Conservation (phyloP, 1,140 invertebrate genomes). For the Pseudomyrmex dendroicus region DNA sequence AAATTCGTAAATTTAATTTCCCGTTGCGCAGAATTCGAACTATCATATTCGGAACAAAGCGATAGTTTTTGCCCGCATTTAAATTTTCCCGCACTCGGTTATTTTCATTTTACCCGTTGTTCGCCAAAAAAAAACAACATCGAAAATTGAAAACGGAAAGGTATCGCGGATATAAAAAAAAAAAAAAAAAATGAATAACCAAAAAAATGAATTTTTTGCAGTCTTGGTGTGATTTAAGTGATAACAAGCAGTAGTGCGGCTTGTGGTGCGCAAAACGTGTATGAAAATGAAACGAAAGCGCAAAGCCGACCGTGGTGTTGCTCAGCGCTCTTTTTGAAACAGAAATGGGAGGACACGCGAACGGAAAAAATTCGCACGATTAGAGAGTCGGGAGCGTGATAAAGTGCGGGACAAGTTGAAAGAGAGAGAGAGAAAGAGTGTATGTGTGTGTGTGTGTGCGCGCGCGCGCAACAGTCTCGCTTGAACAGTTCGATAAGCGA, state of each 20-base stretch:
- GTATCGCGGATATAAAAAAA: slow-evolving; percentile 8
- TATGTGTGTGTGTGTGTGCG: too few species aligned
- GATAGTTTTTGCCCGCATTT: background rate
- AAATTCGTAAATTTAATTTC: slow-evolving; percentile 28
- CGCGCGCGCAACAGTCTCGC: background rate
- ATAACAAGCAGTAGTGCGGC: background rate
- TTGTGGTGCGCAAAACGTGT: background rate
- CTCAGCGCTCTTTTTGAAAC: background rate
- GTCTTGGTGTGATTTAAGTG: slow-evolving; percentile 28
- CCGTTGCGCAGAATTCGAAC: background rate
- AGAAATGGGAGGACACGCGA: background rate
- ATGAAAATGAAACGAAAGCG: slow-evolving; percentile 7
- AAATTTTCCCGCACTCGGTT: slow-evolving; percentile 4
- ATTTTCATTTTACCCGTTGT: slow-evolving; percentile 3
- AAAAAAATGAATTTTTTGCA: background rate
- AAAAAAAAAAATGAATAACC: background rate
- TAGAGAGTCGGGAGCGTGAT: slow-evolving; percentile 3
- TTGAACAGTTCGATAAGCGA: slow-evolving; percentile 21
- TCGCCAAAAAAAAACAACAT: background rate
- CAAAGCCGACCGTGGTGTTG: background rate
- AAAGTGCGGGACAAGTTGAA: background rate
- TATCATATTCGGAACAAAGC: slow-evolving; percentile 17
- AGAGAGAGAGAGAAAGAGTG: background rate
- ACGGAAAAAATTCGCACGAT: slow-evolving; percentile 22
- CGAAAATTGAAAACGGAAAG: background rate